These are phyloP conservation scores for Coendou prehensilis DNA, from an alignment of 2,797 vertebrate genomes.

Conservation along the genomic window DNA sequence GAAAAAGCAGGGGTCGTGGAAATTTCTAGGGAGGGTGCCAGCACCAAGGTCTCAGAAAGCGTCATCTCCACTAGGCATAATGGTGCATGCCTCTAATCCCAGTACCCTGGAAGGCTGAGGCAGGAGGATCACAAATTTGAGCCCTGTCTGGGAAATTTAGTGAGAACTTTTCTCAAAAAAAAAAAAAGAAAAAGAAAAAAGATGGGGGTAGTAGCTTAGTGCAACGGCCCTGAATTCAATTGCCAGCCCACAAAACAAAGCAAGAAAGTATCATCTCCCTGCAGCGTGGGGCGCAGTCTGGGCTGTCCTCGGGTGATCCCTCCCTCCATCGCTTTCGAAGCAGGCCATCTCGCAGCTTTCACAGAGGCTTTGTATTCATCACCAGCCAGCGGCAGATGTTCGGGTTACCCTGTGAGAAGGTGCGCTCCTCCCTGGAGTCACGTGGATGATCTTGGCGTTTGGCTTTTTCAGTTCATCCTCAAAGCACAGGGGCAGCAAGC, in stretches of 20 bases:
- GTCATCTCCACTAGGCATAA: accelerated
- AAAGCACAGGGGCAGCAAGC: conserved; percentile 79
- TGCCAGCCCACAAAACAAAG: not conserved
- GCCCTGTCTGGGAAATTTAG: not conserved
- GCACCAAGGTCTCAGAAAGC: not conserved
- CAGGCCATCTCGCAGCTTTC: not conserved
- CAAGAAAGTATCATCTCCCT: not conserved
- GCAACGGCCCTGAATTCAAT: not conserved
- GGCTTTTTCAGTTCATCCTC: conserved; percentile 85
- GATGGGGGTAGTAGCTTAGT: not conserved
- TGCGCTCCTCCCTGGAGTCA: not conserved
- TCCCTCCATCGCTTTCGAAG: not conserved
- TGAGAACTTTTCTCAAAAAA: not conserved
- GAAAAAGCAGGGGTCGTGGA: not conserved
- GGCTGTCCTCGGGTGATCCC: not conserved
- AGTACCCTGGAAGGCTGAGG: not conserved
- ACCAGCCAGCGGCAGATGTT: not conserved
- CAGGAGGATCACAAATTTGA: not conserved
- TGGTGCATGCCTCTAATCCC: not conserved
- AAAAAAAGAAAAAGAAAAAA: not conserved
- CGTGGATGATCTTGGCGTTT: conserved; percentile 79
- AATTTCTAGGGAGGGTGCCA: not conserved
- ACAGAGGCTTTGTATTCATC: not conserved
- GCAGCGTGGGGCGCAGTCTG: not conserved
- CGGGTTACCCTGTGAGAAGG: conserved; percentile 51